Percentiles rank a stretch among this genome's conserved stretches.
phyloP scores from a whole-genome alignment of 1,140 invertebrate genomes.

The Frieseomelitta varia region DNA sequence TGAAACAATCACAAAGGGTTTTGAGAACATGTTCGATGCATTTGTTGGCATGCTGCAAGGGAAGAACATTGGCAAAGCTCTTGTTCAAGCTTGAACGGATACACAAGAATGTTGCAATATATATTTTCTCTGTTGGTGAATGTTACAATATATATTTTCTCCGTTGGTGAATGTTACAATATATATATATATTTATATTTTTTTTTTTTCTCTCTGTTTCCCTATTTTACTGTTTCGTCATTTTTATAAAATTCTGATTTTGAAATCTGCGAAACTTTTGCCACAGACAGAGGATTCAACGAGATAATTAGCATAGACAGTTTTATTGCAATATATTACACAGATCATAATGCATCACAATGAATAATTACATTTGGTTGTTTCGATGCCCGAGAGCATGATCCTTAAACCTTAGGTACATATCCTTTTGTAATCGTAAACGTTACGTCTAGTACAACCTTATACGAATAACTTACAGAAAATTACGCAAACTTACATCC shows the following conservation, averaged over 20 bases:
- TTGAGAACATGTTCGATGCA: slow-evolving; percentile 85
- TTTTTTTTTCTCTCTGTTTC: too few relatives aligned
- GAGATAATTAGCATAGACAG: slow-evolving; percentile 61
- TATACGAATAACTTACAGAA: slow-evolving; percentile 66
- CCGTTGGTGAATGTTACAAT: too few relatives aligned
- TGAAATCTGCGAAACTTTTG: too few relatives aligned
- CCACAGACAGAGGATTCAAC: neutral
- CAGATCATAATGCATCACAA: slow-evolving; percentile 76
- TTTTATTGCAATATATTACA: slow-evolving; percentile 78
- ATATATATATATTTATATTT: too few relatives aligned
- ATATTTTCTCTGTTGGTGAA: too few relatives aligned
- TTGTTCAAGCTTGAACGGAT: slow-evolving; percentile 80
- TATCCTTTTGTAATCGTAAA: slow-evolving; percentile 62
- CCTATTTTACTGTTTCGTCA: too few relatives aligned
- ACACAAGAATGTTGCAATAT: neutral
- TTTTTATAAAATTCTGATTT: too few relatives aligned
- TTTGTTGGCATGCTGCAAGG: slow-evolving; percentile 85
- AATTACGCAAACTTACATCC: slow-evolving; percentile 72
- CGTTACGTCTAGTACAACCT: slow-evolving; percentile 70
- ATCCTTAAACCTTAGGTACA: slow-evolving; percentile 60
- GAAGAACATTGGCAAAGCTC: slow-evolving; percentile 85
- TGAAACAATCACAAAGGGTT: slow-evolving; percentile 85
- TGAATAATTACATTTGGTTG: slow-evolving; percentile 76
- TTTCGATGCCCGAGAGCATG: slow-evolving; percentile 34
- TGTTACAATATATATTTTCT: too few relatives aligned